Conservation (phyloP, 2,888 invertebrate genomes). For the Standfussiana lucernea region DNA sequence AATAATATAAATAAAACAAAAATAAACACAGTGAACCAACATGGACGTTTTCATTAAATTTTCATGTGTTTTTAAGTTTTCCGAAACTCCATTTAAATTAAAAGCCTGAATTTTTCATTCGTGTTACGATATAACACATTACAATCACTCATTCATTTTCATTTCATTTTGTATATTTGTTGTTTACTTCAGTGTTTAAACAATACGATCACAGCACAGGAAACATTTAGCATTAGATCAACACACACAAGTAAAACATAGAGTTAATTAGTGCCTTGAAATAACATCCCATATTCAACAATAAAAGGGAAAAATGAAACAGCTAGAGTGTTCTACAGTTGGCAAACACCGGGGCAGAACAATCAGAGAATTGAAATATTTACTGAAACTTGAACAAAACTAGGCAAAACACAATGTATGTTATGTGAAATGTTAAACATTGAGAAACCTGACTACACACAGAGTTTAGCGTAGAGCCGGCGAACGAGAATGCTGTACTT, state of each 20-base stretch:
- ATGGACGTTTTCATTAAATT: too few species aligned
- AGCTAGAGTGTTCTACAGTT: slow-evolving; percentile 61
- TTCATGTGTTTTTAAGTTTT: background rate
- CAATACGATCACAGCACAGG: slow-evolving; percentile 45
- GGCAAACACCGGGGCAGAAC: slow-evolving; percentile 64
- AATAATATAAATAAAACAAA: slow-evolving; percentile 27
- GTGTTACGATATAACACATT: too few species aligned
- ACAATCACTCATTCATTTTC: too few species aligned
- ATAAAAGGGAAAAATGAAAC: slow-evolving; percentile 64
- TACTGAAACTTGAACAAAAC: slow-evolving; percentile 69
- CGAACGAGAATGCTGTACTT: slow-evolving; percentile 56
- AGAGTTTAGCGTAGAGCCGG: slow-evolving; percentile 62
- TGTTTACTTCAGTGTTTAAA: slow-evolving; percentile 29
- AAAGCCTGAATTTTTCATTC: slow-evolving; percentile 17
- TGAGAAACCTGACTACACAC: slow-evolving; percentile 64
- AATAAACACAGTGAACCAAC: slow-evolving; percentile 19
- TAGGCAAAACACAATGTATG: slow-evolving; percentile 67
- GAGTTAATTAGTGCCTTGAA: slow-evolving; percentile 65
- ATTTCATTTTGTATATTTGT: too few species aligned
- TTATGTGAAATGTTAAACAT: slow-evolving; percentile 69
- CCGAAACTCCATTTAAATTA: background rate
- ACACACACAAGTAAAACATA: slow-evolving; percentile 55
- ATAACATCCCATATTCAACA: slow-evolving; percentile 58
- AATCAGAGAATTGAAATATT: slow-evolving; percentile 70
- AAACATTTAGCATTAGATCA: slow-evolving; percentile 57